These are phyloP conservation scores for Apostichopus leukothele DNA, from an alignment of 53 echinoderm and acorn worm species.

Conservation along the genomic window DNA sequence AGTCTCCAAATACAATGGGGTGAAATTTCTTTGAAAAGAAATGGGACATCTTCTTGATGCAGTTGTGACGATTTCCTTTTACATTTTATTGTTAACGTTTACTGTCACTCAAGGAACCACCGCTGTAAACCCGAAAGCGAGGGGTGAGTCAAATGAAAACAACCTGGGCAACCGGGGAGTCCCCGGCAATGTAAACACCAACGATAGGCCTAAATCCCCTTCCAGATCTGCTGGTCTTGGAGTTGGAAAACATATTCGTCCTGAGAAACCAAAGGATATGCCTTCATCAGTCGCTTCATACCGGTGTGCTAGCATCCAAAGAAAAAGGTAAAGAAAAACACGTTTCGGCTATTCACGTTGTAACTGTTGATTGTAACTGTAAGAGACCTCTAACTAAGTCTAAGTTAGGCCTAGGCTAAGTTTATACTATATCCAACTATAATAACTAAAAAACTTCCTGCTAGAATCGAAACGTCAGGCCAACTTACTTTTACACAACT, in stretches of 20 bases:
- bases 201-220: not conserved
- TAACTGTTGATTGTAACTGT: not conserved
- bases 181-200: slow-evolving; percentile 4
- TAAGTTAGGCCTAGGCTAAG: not conserved
- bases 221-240: not conserved
- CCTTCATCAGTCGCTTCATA: not conserved
- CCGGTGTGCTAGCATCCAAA: not conserved
- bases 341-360: no score
- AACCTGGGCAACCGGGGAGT: not conserved
- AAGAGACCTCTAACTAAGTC: not conserved
- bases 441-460: not conserved
- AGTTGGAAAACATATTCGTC: no score
- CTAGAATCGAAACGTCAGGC: not conserved
- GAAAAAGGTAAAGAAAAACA: not conserved
- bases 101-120: not conserved
- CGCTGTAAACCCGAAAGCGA: not conserved
- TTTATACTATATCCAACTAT: not conserved
- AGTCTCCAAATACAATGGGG: slow-evolving; percentile 1
- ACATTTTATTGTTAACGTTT: not conserved
- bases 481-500: no score
- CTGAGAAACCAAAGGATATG: no score
- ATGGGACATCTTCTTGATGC: not conserved
- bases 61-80: not conserved
- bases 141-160: not conserved
- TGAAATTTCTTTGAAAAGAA: not conserved